Conservation (phyloP, 1,140 invertebrate species). For the Hyphantria cunea region DNA sequence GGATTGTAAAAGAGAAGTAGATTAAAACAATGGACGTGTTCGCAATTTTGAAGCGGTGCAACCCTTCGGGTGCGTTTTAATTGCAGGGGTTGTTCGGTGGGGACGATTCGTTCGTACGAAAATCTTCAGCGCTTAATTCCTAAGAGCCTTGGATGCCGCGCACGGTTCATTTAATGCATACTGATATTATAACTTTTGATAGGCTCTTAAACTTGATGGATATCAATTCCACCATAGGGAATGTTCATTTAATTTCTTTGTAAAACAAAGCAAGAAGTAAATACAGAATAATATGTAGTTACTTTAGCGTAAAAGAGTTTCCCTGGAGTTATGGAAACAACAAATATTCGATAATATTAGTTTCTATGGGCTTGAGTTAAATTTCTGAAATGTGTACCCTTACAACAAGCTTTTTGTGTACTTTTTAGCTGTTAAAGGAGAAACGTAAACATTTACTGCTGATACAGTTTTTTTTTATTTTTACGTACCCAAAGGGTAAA, state of each 20-base stretch:
- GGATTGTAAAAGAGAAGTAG: slow-evolving; percentile 56
- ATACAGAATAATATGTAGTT: too few species aligned
- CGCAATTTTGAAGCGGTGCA: slow-evolving; percentile 72
- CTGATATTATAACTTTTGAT: slow-evolving; percentile 43
- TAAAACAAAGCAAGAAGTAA: too few species aligned
- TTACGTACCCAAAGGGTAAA: too few species aligned
- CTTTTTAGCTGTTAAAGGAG: too few species aligned
- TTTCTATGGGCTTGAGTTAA: too few species aligned
- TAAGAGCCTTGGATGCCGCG: slow-evolving; percentile 43
- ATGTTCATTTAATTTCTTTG: slow-evolving; percentile 3
- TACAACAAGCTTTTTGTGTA: too few species aligned
- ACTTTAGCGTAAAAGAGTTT: too few species aligned
- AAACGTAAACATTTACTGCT: too few species aligned
- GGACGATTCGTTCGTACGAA: slow-evolving; percentile 46
- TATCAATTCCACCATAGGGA: slow-evolving; percentile 15
- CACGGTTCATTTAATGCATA: slow-evolving; percentile 55
- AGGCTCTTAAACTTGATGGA: slow-evolving; percentile 8
- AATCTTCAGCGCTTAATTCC: slow-evolving; percentile 59
- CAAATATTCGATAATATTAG: too few species aligned
- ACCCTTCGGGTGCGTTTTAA: slow-evolving; percentile 76
- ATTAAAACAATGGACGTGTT: slow-evolving; percentile 79
- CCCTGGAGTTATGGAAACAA: too few species aligned
- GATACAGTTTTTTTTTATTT: too few species aligned
- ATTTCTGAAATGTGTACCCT: too few species aligned
- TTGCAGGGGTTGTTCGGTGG: slow-evolving; percentile 59